Evolutionary conservation across 2,113 vertebrate species (phyloP), one percentile per base, ranked within the genome.

Genomic region (Acrocephalus kingi): DNA sequence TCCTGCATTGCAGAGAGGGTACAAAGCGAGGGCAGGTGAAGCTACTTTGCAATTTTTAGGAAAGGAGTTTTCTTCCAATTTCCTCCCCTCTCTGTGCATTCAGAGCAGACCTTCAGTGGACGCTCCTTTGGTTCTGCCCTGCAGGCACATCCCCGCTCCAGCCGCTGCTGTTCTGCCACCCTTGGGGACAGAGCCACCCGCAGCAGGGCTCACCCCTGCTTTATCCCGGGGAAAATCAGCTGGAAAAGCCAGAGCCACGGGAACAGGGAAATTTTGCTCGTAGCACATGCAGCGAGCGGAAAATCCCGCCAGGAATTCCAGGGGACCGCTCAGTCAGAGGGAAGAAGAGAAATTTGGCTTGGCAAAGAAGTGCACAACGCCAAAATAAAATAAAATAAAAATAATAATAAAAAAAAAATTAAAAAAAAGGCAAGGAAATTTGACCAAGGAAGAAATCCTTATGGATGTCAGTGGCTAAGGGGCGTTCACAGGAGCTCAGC

Each of bases 261-360:
- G 13, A 48, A 56, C 6, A 1, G 37, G 43, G 54, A 7, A 17
- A 10, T 25, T 37, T 3, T 4, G 7, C 45, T 30, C 0, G 18
- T 15, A 6, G 13, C 8, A 1, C 69, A 33, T 0, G 7, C 78
- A 9, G 5, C 3, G 1, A 8, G 49, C 0, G 0, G 49, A 15
- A 35, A 24, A 33, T 46, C 33, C 67, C 4, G 0, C 31, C 28
- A 0, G 20, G 67, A 77, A 46, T 15, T 9, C 62, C 46, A 1
- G 1, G 2, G 79, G 48, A 35, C 31, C 10, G 0, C 56, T 15
- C 41, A 11, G 59, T 12, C 13, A 1, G 62, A 90, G 75, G 25
- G 61, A n/a, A 31, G 49, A 88, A 27, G 37, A 61, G 74, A 45
- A 51, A 49, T 25, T 37, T 6, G 37, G 28, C 58, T 41, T 6